Evolutionary conservation across 2,888 invertebrate genomes (phyloP), one percentile per base, ranked within the genome.

Genomic region (Ophion obscuratus): DNA sequence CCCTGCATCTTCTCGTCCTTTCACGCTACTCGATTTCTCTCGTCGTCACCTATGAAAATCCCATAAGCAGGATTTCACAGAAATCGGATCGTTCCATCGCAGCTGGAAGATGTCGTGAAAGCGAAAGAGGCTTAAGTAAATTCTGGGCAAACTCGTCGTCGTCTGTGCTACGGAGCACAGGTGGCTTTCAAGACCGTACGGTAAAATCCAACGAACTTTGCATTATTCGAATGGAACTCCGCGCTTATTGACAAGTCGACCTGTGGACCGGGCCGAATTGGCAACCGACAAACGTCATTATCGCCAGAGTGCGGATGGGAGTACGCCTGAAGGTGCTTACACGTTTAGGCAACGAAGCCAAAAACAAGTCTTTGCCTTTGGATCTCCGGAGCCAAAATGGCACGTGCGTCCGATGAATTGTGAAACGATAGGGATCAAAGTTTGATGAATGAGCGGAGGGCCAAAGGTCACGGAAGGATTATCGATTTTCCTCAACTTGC

Each of bases 391-490:
- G n/a, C 59, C 6, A 40, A 57, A 71, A 84, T 47, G 59, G n/a
- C 75, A 67, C 59, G 67, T 62, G 62, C 57, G 71, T 36, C 31
- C 47, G 84, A 77, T 81, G 74, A 66, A 81, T 71, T 77, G 73
- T 24, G n/a, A 17, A 73, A 7, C 66, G 67, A 73, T 61, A 24
- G 47, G 44, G 44, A 77, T 44, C 57, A 47, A 81, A 83, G 77
- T 83, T 86, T 86, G 82, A 86, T 64, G 83, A 68, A 83, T 75
- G 83, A 77, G 80, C 31, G 31, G 53, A 31, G 66, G 67, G 17
- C 61, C 80, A 78, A 70, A 74, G 77, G 83, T 86, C 81, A 74
- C 44, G 59, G 31, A 17, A 62, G 80, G 73, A 83, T 79, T 80
- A 81, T 86, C 80, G 83, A 83, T 83, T 85, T 79, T 59, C 20